Base-by-base conservation (phyloP, 2,113 vertebrate species). In the Anser cygnoides region DNA sequence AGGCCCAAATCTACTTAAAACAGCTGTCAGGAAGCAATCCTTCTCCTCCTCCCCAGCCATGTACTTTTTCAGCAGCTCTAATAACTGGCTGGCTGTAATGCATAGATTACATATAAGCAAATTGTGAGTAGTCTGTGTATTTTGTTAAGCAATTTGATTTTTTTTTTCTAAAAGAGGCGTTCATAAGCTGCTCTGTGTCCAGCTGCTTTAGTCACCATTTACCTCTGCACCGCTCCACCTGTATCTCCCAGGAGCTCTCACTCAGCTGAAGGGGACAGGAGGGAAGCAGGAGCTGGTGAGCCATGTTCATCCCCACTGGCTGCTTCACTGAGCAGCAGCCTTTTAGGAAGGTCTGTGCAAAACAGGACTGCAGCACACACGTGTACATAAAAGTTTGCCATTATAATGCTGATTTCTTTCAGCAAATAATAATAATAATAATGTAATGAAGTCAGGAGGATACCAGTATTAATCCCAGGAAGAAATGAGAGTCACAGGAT, bases 261-360 rank as follows among this genome's bases (percentile, higher is more conserved):
- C 35, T n/a, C 37, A 23, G 61, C 52, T 35, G 52, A 37, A 39
- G 50, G 33, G 58, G 50, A 44, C 8, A 7, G 65, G 22, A 54
- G 29, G 31, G 46, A 67, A 43, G 54, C 54, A 0, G 0, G 31
- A 55, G 18, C 52, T 43, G 39, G 46, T 33, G 6, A 0, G 67
- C 61, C 21, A 49, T 35, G 46, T 84, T 68, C 46, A 4, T 67
- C 46, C 33, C 19, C 1, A 0, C 67, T n/a, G 20, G 54, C n/a
- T 49, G 58, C 41, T 68, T 28, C 19, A 37, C 20, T 55, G 58
- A 54, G 59, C 62, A 65, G 43, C 67, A 71, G 44, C 79, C 29
- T 49, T 91, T 44, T 41, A 59, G 52, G 29, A 80, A 29, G 29
- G 52, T n/a, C 13, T 43, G 5, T 12, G n/a, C 68, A 61, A 55